These are phyloP conservation scores for Pitta sordida DNA, from an alignment of 2,113 vertebrate genomes.

Conservation along the genomic window DNA sequence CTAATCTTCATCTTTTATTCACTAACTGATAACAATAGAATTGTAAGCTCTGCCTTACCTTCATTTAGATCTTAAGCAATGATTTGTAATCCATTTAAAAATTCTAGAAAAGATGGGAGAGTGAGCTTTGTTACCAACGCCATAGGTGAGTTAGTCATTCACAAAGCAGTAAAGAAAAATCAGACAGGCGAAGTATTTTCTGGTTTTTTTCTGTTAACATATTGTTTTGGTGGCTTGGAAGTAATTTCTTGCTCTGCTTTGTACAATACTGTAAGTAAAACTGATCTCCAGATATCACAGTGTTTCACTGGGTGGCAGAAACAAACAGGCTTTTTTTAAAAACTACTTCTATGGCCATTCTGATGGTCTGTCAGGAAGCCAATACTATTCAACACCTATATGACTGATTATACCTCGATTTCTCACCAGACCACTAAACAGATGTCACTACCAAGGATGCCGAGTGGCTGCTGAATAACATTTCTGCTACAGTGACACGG, in stretches of 20 bases:
- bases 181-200: background rate
- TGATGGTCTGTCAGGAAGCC: constrained; percentile 46
- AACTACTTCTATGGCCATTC: background rate
- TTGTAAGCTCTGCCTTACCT: background rate
- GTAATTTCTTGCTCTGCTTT: background rate
- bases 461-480: constrained; percentile 42
- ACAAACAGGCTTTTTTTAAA: constrained; percentile 22
- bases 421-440: constrained; percentile 55
- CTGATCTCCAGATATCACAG: background rate
- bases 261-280: background rate
- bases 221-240: background rate
- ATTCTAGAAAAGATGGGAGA: background rate
- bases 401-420: constrained; percentile 54
- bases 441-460: constrained; percentile 59
- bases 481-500: constrained; percentile 19
- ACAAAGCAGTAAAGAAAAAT: background rate
- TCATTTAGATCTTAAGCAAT: background rate
- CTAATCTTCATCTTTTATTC: constrained; percentile 61
- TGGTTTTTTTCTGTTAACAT: background rate
- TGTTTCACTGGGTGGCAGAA: background rate
- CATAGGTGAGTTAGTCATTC: background rate
- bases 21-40: constrained; percentile 31
- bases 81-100: background rate
- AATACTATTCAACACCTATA: constrained; percentile 56
- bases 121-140: background rate